Base-by-base conservation (phyloP, 2,113 vertebrate genomes). In the Rhinolophus sinicus region DNA sequence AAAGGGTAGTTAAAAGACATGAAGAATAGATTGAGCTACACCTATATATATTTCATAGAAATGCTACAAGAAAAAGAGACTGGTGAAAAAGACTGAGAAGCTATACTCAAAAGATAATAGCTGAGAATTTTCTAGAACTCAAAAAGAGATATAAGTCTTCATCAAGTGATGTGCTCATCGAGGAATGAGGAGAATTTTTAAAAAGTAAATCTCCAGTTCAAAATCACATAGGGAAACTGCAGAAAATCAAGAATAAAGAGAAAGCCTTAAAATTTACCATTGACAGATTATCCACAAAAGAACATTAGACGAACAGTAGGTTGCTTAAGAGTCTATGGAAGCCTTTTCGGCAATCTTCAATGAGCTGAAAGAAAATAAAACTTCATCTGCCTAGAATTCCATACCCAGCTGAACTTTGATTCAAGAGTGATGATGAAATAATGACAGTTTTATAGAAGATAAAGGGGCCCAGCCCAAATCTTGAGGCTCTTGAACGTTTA, bases 41-140 rank as follows among this genome's bases (percentile, higher is more conserved):
- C 35, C 16, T 3, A 3, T 38, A 72, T 77, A 14, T 62, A 44
- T 38, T 86, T 69, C 52, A 22, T 26, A 81, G 77, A 75, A 83
- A 80, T 58, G 86, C 62, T 89, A 38, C 40, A n/a, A 44, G 40
- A 44, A 3, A 16, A 80, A 40, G 33, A 70, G 13, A 38, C 19
- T 26, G 30, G 60, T 35, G 50, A 72, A 62, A 82, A 40, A 52
- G 60, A 58, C 33, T 64, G 8, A 77, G 88, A 90, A 18, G 26
- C 28, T 4, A 3, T 60, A 44, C 10, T 93, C 50, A 78, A 24
- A 95, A 94, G 10, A 1, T 52, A 84, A 38, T 18, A 69, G 16
- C 65, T 65, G 28, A 65, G 67, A 89, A 75, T 44, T 95, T 91
- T 78, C 62, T 52, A 87, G 78, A 95, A 83, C 35, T 77, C 13